Conservation (phyloP, 2,113 vertebrate species). For the Melanerpes formicivorus region DNA sequence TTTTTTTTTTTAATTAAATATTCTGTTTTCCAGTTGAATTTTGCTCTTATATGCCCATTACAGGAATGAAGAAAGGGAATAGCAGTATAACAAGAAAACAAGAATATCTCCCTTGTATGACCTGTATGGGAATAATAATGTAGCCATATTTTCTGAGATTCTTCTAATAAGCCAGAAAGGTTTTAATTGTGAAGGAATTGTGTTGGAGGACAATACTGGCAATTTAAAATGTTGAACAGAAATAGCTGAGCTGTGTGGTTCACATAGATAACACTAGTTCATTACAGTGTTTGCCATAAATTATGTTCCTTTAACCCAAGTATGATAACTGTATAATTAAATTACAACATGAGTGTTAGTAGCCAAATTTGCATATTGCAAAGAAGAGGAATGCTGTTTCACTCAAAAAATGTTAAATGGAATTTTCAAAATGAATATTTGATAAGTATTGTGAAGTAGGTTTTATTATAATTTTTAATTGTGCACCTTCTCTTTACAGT, state of each 20-base stretch:
- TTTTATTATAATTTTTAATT: constrained; percentile 38
- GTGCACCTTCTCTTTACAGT: background rate
- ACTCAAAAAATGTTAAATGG: constrained; percentile 28
- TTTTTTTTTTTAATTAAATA: background rate
- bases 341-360: constrained; percentile 10
- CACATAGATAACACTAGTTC: constrained; percentile 20
- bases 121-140: background rate
- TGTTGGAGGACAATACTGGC: background rate
- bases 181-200: background rate
- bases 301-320: constrained; percentile 14
- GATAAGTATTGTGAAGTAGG: constrained; percentile 21
- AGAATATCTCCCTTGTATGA: background rate
- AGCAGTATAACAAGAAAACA: background rate
- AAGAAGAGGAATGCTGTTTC: constrained; percentile 6
- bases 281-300: constrained; percentile 5
- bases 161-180: background rate
- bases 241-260: constrained; percentile 31
- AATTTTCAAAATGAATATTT: constrained; percentile 58
- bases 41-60: background rate
- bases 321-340: constrained; percentile 37
- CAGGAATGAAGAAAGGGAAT: background rate
- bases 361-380: constrained; percentile 6
- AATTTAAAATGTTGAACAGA: constrained; percentile 29
- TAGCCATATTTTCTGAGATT: background rate
- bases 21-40: constrained; percentile 1